These are phyloP conservation scores for Lagenorhynchus albirostris DNA, from an alignment of 2,113 vertebrate species.

Conservation along the genomic window DNA sequence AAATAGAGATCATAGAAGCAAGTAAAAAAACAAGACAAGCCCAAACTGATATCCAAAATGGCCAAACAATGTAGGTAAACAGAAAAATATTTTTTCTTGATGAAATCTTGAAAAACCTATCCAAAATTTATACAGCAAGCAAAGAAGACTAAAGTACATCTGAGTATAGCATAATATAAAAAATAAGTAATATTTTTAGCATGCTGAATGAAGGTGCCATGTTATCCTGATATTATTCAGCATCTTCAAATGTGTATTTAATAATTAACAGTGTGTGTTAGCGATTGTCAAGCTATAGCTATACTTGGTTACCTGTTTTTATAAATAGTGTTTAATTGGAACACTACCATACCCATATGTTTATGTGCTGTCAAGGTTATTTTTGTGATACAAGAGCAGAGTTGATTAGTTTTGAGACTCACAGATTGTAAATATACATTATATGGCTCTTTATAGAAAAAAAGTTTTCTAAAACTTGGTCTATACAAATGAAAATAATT, in stretches of 20 bases:
- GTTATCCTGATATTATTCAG: neutral
- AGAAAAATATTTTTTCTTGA: neutral
- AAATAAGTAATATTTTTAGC: neutral
- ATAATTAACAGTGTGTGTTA: neutral
- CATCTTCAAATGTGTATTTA: neutral
- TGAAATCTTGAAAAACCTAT: neutral
- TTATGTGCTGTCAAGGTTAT: neutral
- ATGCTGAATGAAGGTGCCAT: neutral
- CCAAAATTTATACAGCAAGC: neutral
- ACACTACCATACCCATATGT: neutral
- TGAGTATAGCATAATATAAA: neutral
- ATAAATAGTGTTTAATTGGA: neutral
- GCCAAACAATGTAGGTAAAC: neutral
- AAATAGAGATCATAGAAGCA: neutral
- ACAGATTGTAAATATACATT: neutral
- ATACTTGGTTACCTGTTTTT: neutral
- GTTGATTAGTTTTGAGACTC: neutral
- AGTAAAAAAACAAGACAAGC: neutral
- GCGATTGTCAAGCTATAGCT: neutral
- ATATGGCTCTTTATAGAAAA: neutral
- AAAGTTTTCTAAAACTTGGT: neutral
- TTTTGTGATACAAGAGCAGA: neutral
- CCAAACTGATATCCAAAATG: neutral
- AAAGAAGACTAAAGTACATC: neutral
- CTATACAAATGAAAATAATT: neutral